Conservation (phyloP, 2,113 vertebrate genomes). For the Sebastes fasciatus region DNA sequence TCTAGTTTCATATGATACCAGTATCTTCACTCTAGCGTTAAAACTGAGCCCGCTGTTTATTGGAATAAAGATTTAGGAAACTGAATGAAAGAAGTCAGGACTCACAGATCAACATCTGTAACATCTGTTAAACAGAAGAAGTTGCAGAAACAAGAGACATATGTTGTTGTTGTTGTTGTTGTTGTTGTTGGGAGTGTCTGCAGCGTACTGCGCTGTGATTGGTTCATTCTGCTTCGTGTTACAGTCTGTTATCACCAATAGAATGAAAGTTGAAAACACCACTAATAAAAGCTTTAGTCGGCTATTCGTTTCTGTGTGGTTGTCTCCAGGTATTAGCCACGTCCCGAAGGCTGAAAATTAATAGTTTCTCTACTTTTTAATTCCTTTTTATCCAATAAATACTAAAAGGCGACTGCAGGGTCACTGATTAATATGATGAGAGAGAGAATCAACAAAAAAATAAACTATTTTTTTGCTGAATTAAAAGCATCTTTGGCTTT, state of each 20-base stretch:
- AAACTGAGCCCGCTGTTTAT: no score
- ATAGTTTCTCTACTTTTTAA: background rate
- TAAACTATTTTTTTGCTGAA: background rate
- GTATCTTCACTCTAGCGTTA: no score
- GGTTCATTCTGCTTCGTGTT: background rate
- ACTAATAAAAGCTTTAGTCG: no score
- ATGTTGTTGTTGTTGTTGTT: no score
- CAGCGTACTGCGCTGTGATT: background rate
- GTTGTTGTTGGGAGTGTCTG: no score
- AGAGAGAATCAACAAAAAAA: background rate
- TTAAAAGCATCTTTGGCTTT: background rate
- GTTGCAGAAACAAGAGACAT: no score
- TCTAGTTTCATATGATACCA: no score
- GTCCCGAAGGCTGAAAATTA: background rate
- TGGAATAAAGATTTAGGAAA: no score
- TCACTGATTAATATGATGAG: background rate
- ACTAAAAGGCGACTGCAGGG: background rate
- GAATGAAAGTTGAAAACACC: background rate
- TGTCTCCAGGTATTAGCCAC: background rate
- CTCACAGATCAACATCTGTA: no score
- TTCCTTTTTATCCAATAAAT: background rate
- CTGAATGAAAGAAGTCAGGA: no score
- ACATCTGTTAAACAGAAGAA: no score
- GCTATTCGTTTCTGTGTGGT: background rate
- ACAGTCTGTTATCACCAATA: no score